Conservation (phyloP, 2,797 vertebrate species). For the Acrocephalus scirpaceus region DNA sequence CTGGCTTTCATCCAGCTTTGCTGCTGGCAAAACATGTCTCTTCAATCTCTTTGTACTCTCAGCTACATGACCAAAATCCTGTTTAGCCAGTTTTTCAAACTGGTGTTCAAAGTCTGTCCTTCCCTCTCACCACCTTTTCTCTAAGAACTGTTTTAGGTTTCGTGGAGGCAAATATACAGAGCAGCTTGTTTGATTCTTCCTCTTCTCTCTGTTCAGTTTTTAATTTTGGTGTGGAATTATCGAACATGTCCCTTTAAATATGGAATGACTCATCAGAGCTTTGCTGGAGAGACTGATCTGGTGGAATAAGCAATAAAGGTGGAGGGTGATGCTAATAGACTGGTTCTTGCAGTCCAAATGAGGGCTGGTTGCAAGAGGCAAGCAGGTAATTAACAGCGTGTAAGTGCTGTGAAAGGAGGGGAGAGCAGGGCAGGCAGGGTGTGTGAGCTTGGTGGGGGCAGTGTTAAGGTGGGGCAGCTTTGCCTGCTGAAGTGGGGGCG, state of each 20-base stretch:
- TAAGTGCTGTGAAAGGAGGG: background rate
- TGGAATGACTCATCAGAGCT: background rate
- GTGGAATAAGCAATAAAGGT: background rate
- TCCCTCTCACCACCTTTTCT: background rate
- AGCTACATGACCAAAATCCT: conserved; percentile 44
- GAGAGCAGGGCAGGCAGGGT: background rate
- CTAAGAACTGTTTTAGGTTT: background rate
- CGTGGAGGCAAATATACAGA: background rate
- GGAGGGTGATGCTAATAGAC: background rate
- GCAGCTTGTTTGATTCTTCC: background rate
- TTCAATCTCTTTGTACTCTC: conserved; percentile 36
- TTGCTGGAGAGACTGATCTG: background rate
- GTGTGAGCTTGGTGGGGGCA: background rate
- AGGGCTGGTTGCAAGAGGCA: background rate
- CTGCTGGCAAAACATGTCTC: conserved; percentile 39
- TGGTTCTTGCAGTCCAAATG: background rate
- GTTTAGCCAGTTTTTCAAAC: conserved; percentile 64
- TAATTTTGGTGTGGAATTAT: background rate
- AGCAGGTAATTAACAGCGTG: background rate
- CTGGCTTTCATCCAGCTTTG: conserved; percentile 51
- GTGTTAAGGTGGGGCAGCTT: background rate
- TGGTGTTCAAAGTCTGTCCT: background rate
- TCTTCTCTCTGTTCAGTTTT: background rate
- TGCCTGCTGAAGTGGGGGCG: background rate
- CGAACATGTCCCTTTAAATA: background rate